phyloP scores from a whole-genome alignment of 92 coral and sea anemone species.

The Epizoanthus stellaris region DNA sequence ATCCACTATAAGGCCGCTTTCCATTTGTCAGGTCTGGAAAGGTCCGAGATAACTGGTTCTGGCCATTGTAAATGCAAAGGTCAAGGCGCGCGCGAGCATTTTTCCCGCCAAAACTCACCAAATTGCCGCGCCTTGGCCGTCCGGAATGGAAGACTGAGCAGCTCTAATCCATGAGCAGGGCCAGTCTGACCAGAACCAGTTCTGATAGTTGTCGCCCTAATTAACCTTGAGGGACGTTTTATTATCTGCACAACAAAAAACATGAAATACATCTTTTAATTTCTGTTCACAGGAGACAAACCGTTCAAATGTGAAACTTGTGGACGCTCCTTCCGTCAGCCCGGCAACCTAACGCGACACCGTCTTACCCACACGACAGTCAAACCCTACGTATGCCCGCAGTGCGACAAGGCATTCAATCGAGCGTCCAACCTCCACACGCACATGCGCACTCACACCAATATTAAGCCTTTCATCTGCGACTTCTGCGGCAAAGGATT shows the following conservation, averaged over 20 bases:
- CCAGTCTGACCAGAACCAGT: too few species aligned
- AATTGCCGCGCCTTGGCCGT: too few species aligned
- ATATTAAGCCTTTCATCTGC: constrained; percentile 92
- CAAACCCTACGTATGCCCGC: constrained; percentile 93
- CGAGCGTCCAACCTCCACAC: constrained; percentile 98
- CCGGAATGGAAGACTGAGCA: too few species aligned
- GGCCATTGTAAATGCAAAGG: too few species aligned
- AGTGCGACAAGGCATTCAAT: constrained; percentile 98
- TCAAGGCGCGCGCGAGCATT: too few species aligned
- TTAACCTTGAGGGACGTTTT: background rate
- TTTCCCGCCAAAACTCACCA: too few species aligned
- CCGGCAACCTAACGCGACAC: constrained; percentile 85
- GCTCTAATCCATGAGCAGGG: too few species aligned
- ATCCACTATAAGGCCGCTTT: too few species aligned
- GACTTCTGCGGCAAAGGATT: constrained; percentile 98
- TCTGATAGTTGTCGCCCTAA: background rate
- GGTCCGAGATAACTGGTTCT: too few species aligned
- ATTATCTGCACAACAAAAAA: background rate
- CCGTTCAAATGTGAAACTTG: constrained; percentile 84
- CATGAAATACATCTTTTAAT: background rate
- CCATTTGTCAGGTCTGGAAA: too few species aligned
- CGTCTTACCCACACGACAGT: constrained; percentile 88
- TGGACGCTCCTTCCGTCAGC: constrained; percentile 89
- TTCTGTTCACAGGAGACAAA: constrained; percentile 56
- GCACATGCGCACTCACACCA: constrained; percentile 97